Percentiles rank a stretch among this genome's conserved stretches.
These are phyloP conservation scores for Drosophila ezoana DNA, from an alignment of 2,888 invertebrate species.

Conservation along the genomic window DNA sequence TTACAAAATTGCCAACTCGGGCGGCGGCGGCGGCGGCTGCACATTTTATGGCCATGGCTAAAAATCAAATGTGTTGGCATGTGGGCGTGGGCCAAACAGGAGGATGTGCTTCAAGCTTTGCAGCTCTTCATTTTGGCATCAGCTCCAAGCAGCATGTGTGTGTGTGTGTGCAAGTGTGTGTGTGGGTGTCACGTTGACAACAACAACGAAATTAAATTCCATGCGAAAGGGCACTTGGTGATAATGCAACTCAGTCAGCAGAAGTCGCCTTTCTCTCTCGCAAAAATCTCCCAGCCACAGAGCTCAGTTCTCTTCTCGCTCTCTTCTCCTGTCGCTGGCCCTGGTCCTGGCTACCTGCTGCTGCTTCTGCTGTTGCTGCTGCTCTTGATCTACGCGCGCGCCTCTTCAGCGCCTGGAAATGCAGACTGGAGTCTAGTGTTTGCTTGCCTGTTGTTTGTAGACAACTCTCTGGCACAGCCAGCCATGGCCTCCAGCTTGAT, in stretches of 20 bases:
- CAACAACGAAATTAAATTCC: constrained; percentile 64
- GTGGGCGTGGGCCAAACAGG: constrained; percentile 45
- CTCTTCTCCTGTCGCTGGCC: constrained; percentile 3
- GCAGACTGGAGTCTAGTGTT: constrained; percentile 61
- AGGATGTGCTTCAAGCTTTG: constrained; percentile 23
- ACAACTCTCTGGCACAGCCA: constrained; percentile 51
- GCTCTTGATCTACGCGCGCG: constrained; percentile 52
- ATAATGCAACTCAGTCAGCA: constrained; percentile 30
- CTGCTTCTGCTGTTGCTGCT: constrained; percentile 14
- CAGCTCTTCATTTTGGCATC: constrained; percentile 25
- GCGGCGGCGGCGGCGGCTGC: constrained; percentile 13
- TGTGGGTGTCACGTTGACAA: constrained; percentile 60
- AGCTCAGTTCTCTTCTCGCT: neutral
- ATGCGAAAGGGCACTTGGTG: constrained; percentile 49
- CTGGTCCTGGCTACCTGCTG: constrained; percentile 32
- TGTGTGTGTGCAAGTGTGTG: constrained; percentile 3
- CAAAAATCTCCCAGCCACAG: neutral
- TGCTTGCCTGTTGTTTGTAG: constrained; percentile 74
- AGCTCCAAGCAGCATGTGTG: constrained; percentile 3
- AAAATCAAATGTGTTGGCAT: constrained; percentile 55
- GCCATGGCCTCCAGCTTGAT: constrained; percentile 19
- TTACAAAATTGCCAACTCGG: constrained; percentile 69
- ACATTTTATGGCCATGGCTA: constrained; percentile 67
- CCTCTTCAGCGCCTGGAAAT: constrained; percentile 39
- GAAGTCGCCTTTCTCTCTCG: constrained; percentile 38